Percentiles rank a stretch among this genome's conserved stretches.
phyloP scores from a whole-genome alignment of 2,113 vertebrate genomes.

The Tyto alba region DNA sequence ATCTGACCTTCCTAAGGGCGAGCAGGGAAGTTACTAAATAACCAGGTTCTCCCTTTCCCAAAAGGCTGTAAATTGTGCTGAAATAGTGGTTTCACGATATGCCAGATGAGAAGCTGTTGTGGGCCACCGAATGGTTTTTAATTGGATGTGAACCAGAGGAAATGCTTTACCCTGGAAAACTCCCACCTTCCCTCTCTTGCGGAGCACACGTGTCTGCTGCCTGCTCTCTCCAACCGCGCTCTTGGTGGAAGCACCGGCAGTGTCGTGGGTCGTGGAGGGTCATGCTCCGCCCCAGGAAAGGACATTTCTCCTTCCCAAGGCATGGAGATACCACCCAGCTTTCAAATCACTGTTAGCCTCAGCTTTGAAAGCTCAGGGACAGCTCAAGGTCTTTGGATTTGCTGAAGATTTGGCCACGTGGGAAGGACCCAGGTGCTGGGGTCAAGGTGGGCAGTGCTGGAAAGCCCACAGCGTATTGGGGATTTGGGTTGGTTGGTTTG shows the following conservation, averaged over 20 bases:
- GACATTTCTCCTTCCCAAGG: not conserved
- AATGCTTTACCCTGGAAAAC: not conserved
- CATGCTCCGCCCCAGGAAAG: not conserved
- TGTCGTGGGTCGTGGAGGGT: accelerated
- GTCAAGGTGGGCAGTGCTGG: not conserved
- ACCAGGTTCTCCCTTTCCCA: conserved; percentile 58
- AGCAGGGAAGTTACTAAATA: conserved; percentile 66
- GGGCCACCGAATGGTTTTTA: conserved; percentile 47
- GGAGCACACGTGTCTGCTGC: not conserved
- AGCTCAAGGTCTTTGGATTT: not conserved
- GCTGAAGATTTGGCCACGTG: accelerated
- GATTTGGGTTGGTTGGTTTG: not conserved
- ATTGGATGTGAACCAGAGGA: conserved; percentile 22
- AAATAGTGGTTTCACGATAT: conserved; percentile 56
- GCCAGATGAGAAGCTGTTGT: conserved; percentile 61
- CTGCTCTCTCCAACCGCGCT: not conserved
- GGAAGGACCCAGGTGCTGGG: not conserved
- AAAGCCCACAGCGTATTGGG: not conserved
- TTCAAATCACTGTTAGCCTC: accelerated
- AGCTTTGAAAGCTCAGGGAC: not conserved
- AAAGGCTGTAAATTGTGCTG: conserved; percentile 69
- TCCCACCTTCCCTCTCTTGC: not conserved
- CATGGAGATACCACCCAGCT: not conserved
- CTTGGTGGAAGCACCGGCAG: not conserved
- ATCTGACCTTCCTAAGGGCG: conserved; percentile 54